Conservation (phyloP, 2,113 vertebrate species). For the Bucco capensis region DNA sequence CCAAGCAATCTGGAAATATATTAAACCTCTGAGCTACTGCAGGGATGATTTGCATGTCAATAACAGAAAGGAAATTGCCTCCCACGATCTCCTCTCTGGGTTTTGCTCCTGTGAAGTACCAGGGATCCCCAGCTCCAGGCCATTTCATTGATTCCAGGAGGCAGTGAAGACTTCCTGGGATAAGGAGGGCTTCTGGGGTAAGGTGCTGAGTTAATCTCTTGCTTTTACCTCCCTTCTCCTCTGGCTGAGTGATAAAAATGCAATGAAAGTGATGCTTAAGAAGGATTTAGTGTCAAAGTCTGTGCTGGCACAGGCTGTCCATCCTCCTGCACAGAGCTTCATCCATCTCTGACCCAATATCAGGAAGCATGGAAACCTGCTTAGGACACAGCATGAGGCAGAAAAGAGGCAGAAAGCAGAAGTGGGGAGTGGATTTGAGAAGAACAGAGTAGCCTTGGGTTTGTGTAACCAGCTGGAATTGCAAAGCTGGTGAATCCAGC, state of each 20-base stretch:
- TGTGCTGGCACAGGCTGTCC: not conserved
- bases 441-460: not conserved
- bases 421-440: not conserved
- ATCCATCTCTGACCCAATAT: not conserved
- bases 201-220: not conserved
- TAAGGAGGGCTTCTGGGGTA: not conserved
- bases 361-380: not conserved
- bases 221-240: not conserved
- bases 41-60: not conserved
- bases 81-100: not conserved
- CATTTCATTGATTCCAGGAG: not conserved
- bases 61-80: not conserved
- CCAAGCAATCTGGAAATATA: conserved; percentile 2
- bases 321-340: not conserved
- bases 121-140: not conserved
- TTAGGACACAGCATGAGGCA: not conserved
- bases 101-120: not conserved
- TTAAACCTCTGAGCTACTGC: not conserved
- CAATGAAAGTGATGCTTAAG: not conserved
- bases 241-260: not conserved
- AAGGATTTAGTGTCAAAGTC: not conserved
- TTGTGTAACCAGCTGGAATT: not conserved
- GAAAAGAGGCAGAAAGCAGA: not conserved
- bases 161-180: not conserved
- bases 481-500: not conserved